A percentile compares a stretch with the other conserved stretches of the same genome.
phyloP scores from a whole-genome alignment of 1,140 invertebrate species.

The Micrasema minimum region DNA sequence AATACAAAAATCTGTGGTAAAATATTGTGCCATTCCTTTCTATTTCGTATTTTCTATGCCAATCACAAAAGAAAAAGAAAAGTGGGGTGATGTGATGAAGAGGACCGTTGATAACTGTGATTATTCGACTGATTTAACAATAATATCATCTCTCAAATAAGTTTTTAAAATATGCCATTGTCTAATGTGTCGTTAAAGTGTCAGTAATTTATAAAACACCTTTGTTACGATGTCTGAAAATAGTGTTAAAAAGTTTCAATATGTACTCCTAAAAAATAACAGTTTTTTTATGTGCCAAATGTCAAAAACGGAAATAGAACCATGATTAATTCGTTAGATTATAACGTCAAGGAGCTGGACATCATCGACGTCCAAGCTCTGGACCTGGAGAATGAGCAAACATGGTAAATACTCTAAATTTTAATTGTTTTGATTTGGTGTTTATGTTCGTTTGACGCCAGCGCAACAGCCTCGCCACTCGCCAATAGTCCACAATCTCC shows the following conservation, averaged over 20 bases:
- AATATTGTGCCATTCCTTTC: neutral
- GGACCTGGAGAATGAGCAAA: slow-evolving; percentile 44
- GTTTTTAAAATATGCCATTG: slow-evolving; percentile 26
- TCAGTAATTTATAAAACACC: neutral
- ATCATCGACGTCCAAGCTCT: slow-evolving; percentile 42
- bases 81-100: neutral
- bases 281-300: slow-evolving; percentile 48
- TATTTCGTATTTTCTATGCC: too few species aligned
- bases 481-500: neutral
- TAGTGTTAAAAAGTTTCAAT: slow-evolving; percentile 39
- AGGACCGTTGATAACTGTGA: slow-evolving; percentile 44
- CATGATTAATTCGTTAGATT: slow-evolving; percentile 44
- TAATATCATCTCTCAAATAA: slow-evolving; percentile 16
- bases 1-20: too few species aligned
- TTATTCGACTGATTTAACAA: slow-evolving; percentile 43
- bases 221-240: slow-evolving; percentile 10
- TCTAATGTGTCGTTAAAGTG: slow-evolving; percentile 15
- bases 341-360: slow-evolving; percentile 43
- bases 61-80: too few species aligned
- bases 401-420: slow-evolving; percentile 36
- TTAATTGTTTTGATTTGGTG: slow-evolving; percentile 4
- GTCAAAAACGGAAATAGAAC: slow-evolving; percentile 47
- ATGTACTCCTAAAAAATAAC: slow-evolving; percentile 42
- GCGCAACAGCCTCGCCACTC: too few species aligned
- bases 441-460: slow-evolving; percentile 11